A percentile compares a stretch with the other conserved stretches of the same genome.
phyloP scores from a whole-genome alignment of 2,888 invertebrate genomes.

The Hecatera dysodea region DNA sequence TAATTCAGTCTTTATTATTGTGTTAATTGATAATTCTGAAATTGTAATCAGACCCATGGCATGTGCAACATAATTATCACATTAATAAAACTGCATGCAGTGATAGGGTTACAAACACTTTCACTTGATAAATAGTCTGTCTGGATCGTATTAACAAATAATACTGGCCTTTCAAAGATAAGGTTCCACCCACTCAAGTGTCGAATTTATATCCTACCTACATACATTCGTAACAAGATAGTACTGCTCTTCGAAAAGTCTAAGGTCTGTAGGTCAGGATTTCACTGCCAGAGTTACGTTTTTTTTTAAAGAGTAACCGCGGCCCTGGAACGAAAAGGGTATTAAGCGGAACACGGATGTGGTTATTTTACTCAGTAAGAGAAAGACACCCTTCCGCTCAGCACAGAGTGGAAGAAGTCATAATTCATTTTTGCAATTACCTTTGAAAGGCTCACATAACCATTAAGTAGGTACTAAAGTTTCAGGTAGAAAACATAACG shows the following conservation, averaged over 20 bases:
- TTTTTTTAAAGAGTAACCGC: too few species aligned
- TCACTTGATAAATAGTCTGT: slow-evolving; percentile 17
- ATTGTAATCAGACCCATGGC: slow-evolving; percentile 13
- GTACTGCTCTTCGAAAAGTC: background rate
- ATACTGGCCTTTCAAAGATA: background rate
- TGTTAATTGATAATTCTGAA: slow-evolving; percentile 15
- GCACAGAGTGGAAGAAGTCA: too few species aligned
- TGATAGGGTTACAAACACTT: slow-evolving; percentile 20
- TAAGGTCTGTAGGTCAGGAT: background rate
- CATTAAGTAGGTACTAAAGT: too few species aligned
- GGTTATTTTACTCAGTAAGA: too few species aligned
- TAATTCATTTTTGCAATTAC: too few species aligned
- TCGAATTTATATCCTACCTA: background rate
- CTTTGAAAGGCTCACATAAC: too few species aligned
- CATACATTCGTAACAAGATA: background rate
- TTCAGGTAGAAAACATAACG: too few species aligned
- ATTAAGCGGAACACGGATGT: too few species aligned
- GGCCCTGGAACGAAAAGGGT: too few species aligned
- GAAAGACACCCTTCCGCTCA: too few species aligned
- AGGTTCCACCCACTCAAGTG: background rate
- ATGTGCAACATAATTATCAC: slow-evolving; percentile 15
- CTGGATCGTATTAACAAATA: background rate
- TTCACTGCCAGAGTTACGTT: background rate
- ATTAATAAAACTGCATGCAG: slow-evolving; percentile 22
- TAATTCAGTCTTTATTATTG: slow-evolving; percentile 9